A percentile compares a stretch with the other conserved stretches of the same genome.
Conservation (phyloP, 23 tunicate species). For the Ciona savignyi region DNA sequence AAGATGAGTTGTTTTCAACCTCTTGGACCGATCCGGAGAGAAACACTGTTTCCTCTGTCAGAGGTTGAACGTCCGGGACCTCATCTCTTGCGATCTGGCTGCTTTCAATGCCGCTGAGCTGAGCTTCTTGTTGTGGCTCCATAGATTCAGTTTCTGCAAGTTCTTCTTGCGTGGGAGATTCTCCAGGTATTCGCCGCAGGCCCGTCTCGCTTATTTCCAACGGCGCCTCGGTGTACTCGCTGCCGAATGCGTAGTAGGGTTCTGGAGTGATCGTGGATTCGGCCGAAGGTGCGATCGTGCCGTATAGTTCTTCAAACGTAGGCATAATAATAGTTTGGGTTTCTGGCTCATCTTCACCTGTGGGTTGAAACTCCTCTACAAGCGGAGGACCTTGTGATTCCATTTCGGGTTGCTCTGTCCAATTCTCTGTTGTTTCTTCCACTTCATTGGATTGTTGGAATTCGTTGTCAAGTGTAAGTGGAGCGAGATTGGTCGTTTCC, state of each 20-base stretch:
- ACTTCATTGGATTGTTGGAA: neutral
- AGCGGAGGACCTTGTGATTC: neutral
- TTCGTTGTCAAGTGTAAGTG: neutral
- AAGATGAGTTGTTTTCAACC: neutral
- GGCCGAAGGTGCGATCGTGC: neutral
- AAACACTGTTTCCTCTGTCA: neutral
- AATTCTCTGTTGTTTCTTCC: neutral
- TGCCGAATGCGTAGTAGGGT: neutral
- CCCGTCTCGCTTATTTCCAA: neutral
- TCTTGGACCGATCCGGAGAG: neutral
- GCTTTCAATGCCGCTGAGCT: neutral
- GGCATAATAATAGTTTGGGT: neutral
- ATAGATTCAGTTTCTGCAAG: neutral
- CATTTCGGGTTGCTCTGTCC: neutral
- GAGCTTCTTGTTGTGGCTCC: neutral
- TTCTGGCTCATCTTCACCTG: neutral
- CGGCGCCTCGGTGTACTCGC: neutral
- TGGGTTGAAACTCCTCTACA: neutral
- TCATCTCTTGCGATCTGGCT: neutral
- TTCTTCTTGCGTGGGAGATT: neutral
- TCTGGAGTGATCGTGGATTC: neutral
- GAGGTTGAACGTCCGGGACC: neutral
- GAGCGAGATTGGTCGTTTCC: neutral
- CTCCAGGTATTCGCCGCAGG: neutral
- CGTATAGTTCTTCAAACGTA: neutral